phyloP scores from a whole-genome alignment of 2,113 vertebrate species.

The Dolichallabes microphthalmus region DNA sequence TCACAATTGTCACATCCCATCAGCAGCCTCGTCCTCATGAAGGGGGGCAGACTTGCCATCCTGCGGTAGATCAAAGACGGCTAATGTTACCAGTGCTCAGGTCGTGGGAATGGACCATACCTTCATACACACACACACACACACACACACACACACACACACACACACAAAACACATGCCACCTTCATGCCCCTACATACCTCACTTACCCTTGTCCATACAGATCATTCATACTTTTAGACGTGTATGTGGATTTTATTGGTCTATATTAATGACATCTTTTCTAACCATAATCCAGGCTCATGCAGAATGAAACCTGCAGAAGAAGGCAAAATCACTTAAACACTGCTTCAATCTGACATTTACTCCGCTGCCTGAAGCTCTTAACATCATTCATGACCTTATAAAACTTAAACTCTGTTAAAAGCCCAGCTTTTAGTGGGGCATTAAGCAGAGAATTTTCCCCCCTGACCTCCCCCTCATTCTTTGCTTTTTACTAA shows the following conservation, averaged over 20 bases:
- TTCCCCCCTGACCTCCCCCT: neutral
- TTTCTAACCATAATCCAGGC: neutral
- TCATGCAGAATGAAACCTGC: neutral
- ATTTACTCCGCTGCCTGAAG: neutral
- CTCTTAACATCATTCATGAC: conserved; percentile 35
- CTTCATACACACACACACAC: conserved; percentile 25
- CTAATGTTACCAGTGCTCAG: conserved; percentile 51
- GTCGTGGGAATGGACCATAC: conserved; percentile 50
- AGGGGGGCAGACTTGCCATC: conserved; percentile 28
- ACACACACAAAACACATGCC: neutral
- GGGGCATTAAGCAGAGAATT: conserved; percentile 9
- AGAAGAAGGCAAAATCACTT: conserved; percentile 26
- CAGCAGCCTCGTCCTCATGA: conserved; percentile 34
- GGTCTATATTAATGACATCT: neutral
- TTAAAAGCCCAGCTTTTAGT: conserved; percentile 35
- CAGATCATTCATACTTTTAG: neutral
- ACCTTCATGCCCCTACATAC: conserved; percentile 6
- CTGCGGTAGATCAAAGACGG: conserved; percentile 51
- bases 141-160: no score
- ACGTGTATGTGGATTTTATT: neutral
- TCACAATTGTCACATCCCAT: conserved; percentile 55
- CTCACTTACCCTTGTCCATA: neutral
- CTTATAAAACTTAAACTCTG: conserved; percentile 34
- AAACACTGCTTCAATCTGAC: conserved; percentile 5
- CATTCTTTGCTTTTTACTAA: conserved; percentile 28